Evolutionary conservation across 2,888 invertebrate species (phyloP).

Genomic region (Carcina quercana): DNA sequence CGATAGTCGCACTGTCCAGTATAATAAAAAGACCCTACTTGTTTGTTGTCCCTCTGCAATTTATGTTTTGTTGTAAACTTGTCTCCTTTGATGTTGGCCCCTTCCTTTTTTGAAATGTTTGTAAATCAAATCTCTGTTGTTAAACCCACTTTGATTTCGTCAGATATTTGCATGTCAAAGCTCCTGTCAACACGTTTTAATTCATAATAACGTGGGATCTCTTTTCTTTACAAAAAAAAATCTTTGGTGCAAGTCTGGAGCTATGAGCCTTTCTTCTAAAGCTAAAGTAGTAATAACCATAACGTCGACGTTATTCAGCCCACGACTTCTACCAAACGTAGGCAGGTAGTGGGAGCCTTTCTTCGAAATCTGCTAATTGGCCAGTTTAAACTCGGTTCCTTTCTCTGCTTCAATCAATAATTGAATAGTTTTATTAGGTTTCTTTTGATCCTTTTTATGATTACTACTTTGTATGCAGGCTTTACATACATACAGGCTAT

Average conservation of each 20-base stretch:
- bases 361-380: neutral
- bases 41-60: too few species aligned
- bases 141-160: constrained; percentile 12
- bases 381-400: neutral
- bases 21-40: constrained; percentile 16
- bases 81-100: constrained; percentile 2
- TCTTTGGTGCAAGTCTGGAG: too few species aligned
- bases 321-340: too few species aligned
- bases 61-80: neutral
- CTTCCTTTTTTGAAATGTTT: constrained; percentile 5
- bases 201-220: constrained; percentile 4
- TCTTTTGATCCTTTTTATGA: too few species aligned
- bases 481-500: too few species aligned
- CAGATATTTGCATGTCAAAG: constrained; percentile 18
- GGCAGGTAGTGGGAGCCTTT: neutral
- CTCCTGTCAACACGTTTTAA: constrained; percentile 11
- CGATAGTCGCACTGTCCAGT: too few species aligned
- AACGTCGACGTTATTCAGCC: too few species aligned
- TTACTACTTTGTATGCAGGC: too few species aligned
- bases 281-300: constrained; percentile 6
- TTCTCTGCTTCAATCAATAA: constrained; percentile 9
- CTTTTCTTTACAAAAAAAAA: too few species aligned
- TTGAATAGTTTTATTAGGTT: too few species aligned
- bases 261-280: constrained; percentile 7
- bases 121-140: constrained; percentile 10